Conservation (phyloP, 2,113 vertebrate genomes). For the Cichladusa arquata region DNA sequence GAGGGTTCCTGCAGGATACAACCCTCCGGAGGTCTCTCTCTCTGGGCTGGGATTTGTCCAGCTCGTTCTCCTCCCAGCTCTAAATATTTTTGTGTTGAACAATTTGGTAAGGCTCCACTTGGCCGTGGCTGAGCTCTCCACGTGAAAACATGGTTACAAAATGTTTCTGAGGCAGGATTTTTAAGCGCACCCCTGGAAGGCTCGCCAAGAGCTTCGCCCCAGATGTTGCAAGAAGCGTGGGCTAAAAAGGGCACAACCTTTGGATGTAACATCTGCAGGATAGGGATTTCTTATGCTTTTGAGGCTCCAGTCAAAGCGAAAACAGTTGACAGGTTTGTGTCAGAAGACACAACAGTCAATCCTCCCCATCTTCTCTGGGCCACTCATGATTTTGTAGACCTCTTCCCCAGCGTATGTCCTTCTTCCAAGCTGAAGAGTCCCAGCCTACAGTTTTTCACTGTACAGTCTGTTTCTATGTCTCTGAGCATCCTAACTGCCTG, state of each 20-base stretch:
- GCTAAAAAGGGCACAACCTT: background rate
- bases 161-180: conserved; percentile 27
- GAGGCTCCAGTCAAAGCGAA: background rate
- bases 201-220: conserved; percentile 19
- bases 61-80: background rate
- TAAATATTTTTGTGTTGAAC: conserved; percentile 31
- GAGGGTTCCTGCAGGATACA: background rate
- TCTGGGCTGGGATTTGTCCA: background rate
- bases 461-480: background rate
- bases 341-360: background rate
- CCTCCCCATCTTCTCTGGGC: background rate
- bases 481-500: background rate
- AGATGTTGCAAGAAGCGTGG: background rate
- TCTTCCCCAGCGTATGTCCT: background rate
- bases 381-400: background rate
- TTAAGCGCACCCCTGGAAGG: background rate
- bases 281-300: background rate
- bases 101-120: conserved; percentile 46
- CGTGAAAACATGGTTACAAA: conserved; percentile 35
- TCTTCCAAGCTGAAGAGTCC: background rate
- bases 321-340: background rate
- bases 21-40: background rate
- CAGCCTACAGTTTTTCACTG: background rate
- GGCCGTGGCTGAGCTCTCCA: background rate
- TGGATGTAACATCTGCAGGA: background rate